Evolutionary conservation across 1,140 invertebrate genomes (phyloP), one percentile per base, ranked within the genome.

Genomic region (Lordiphosa stackelbergi): DNA sequence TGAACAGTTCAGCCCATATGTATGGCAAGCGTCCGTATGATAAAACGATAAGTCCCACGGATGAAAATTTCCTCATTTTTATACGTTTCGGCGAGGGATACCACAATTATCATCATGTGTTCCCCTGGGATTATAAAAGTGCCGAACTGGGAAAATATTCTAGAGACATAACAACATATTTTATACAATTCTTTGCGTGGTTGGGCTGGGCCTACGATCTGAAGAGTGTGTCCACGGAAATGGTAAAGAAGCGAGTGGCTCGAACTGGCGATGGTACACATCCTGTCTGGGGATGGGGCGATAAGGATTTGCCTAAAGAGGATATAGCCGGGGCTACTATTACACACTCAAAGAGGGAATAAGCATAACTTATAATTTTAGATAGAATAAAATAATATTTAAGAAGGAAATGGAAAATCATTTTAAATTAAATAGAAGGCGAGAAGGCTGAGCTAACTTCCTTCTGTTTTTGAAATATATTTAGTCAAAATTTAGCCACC

Each of bases 111-210:
- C 47, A 49, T 49, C 47, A 96, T 85, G 91, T 92, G 0, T 96
- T 96, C 85, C 95, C 95, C 0, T 94, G 93, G 75, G 85, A 88
- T 38, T 93, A 93, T 72, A 89, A 89, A 43, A 89, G 91, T 2
- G 90, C 91, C 24, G 93, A 94, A 69, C 13, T 19, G 6, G 47
- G 47, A 8, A 31, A 41, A 6, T 53, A 53, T 8, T 12, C 34
- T 1, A n/a, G 46, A 7, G 60, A 61, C 36, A 0, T 61, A 1
- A 51, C 58, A 9, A 63, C 53, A 24, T 51, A 37, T 36, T 92
- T 91, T 85, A 93, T 95, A 81, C 92, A 96, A 87, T 92, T 93
- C 71, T 90, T 93, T 3, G 90, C 93, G 0, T 93, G 95, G 86
- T 78, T 92, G 0, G 89, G 94, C 2, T 93, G 91, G 90, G 94